Evolutionary conservation across 2,888 invertebrate species (phyloP), one percentile per base, ranked within the genome.

Genomic region (Hypomecis atomaria): DNA sequence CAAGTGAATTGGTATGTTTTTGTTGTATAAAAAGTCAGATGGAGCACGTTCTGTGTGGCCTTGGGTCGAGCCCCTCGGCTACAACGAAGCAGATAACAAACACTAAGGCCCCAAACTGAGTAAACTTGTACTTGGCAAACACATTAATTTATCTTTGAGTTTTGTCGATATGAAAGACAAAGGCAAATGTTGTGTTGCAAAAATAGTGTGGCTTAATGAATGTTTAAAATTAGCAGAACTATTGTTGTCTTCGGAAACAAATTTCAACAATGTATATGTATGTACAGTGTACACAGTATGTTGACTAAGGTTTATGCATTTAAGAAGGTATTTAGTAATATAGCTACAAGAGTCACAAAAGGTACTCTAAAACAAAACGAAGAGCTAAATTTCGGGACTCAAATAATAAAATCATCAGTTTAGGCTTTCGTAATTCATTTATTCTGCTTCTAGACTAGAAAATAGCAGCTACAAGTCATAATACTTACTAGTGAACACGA

Each of bases 21-120:
- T 58, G 53, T 64, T 56, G 42, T 59, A 60, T 59, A 49, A 67
- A 66, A 64, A 68, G 57, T 44, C 61, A 65, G 52, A 54, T 43
- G 33, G 56, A 67, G 59, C 68, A 67, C 64, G 66, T 62, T 65
- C 56, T 50, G 9, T 54, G 49, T 61, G 61, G 66, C 68, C 70
- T 70, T 72, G 71, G 45, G 65, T 66, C 64, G 56, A 61, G 65
- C 70, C 70, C 66, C 69, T 66, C 53, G 52, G 54, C 57, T 23
- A 54, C n/a, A 48, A 59, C 56, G 57, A 59, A 48, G 59, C 53
- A 71, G 69, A 69, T 67, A 69, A 43, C 49, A 34, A 58, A 42
- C 52, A 57, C 49, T 57, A 54, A 60, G 66, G 66, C 58, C 61
- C 38, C 64, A 55, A 55, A 54, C 64, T 55, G 55, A 55, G 55